phyloP scores from a whole-genome alignment of 2,113 vertebrate species.

The Bufo gargarizans region DNA sequence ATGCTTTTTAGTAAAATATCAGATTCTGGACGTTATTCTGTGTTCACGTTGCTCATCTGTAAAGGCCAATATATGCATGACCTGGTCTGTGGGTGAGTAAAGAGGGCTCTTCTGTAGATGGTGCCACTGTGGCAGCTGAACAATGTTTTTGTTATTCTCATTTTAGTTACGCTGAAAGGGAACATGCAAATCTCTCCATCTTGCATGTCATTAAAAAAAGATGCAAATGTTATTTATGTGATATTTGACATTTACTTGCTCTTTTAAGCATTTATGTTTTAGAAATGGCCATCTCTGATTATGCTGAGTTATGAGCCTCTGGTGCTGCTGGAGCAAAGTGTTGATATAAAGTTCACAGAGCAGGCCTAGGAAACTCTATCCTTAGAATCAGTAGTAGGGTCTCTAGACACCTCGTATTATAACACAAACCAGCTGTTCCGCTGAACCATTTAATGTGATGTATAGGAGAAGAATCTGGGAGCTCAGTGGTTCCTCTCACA shows the following conservation, averaged over 20 bases:
- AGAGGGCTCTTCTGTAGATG: constrained; percentile 26
- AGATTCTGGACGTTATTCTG: background rate
- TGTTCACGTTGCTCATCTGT: background rate
- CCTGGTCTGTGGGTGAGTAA: constrained; percentile 33
- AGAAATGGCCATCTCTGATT: background rate
- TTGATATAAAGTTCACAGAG: constrained; percentile 37
- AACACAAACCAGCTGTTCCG: constrained; percentile 35
- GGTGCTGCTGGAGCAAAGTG: background rate
- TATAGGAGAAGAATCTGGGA: background rate
- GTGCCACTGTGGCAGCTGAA: constrained; percentile 21
- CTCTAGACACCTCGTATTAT: background rate
- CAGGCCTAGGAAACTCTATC: constrained; percentile 6
- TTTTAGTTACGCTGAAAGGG: background rate
- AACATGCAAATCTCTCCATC: constrained; percentile 38
- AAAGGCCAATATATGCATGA: constrained; percentile 40
- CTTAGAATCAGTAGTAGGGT: constrained; percentile 5
- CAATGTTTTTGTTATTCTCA: constrained; percentile 49
- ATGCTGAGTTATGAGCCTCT: constrained; percentile 38
- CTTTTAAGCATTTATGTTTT: constrained; percentile 9
- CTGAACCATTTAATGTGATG: background rate
- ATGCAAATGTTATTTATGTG: constrained; percentile 47
- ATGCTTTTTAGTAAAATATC: background rate
- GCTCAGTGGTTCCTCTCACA: background rate
- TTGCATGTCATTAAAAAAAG: constrained; percentile 35
- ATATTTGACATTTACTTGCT: constrained; percentile 52